Evolutionary conservation across 1,140 invertebrate genomes (phyloP), one percentile per base, ranked within the genome.

Genomic region (Formica exsecta): DNA sequence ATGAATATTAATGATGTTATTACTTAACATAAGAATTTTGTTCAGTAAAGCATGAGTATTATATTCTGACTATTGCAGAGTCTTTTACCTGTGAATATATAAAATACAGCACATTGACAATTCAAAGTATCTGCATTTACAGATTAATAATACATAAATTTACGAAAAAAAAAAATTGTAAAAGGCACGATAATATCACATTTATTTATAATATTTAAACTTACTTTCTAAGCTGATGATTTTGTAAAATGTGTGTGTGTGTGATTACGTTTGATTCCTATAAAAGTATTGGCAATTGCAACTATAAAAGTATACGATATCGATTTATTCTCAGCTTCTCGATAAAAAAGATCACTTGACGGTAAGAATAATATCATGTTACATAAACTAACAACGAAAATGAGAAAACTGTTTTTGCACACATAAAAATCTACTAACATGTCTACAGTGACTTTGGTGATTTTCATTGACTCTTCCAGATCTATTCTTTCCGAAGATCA

Each of bases 121-220:
- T 89, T 75, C 44, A 61, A 80, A 86, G 6, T 81, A 68, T n/a
- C 16, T 70, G 29, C 36, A 29, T 65, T 38, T n/a, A 71, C 11
- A 48, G 71, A 68, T 61, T 59, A 88, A 85, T 85, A 89, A 79
- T 89, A 90, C 32, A 29, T 64, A 54, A 57, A 75, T 64, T 87
- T 76, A 19, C 57, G 44, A 29, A 89, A 74, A 86, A n/a, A n/a
- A 16, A 77, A 62, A 13, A 75, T 70, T 68, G 88, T 85, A 74
- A 66, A 91, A 91, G 90, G 91, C 91, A 91, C 88, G 29, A 88
- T 88, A 91, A 91, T 91, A 91, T 91, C 91, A 91, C 91, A 91
- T 91, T 84, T 91, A 89, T 73, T 91, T 88, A 85, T 57, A 48
- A 62, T 8, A 71, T 41, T 74, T 44, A 83, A 44, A 61, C 41